phyloP scores from a whole-genome alignment of 1,140 invertebrate species.

The Calephelis nemesis region DNA sequence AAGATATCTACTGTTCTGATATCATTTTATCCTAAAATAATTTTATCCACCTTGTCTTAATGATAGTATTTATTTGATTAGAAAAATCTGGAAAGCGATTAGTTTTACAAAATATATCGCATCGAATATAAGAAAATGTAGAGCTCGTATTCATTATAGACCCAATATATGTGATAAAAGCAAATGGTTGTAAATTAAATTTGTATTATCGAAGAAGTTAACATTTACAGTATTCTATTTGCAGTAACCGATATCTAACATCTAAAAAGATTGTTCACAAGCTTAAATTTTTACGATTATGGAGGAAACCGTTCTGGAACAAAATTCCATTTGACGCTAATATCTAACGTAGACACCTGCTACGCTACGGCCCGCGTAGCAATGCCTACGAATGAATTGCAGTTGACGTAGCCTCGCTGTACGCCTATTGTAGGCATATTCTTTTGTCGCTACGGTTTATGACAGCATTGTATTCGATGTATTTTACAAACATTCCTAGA shows the following conservation, averaged over 20 bases:
- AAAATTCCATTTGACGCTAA: constrained; percentile 23
- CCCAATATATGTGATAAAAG: too few species aligned
- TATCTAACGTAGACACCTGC: constrained; percentile 24
- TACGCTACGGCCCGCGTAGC: constrained; percentile 12
- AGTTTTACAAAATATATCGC: too few species aligned
- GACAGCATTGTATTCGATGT: neutral
- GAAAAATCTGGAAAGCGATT: too few species aligned
- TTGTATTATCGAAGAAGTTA: neutral
- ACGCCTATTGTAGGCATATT: neutral
- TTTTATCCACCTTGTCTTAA: too few species aligned
- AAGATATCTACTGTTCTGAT: too few species aligned
- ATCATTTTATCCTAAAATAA: too few species aligned
- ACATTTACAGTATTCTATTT: neutral
- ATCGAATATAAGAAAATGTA: too few species aligned
- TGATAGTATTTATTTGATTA: too few species aligned
- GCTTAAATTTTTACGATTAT: constrained; percentile 25
- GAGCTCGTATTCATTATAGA: too few species aligned
- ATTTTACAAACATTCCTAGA: neutral
- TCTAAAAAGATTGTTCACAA: constrained; percentile 20
- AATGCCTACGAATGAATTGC: constrained; percentile 17
- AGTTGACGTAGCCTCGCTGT: neutral
- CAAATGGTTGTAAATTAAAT: too few species aligned
- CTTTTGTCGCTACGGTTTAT: neutral
- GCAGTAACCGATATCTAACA: constrained; percentile 6
- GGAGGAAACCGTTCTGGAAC: constrained; percentile 9